Base-by-base conservation (phyloP, 1,140 invertebrate genomes). In the Eufriesea mexicana region DNA sequence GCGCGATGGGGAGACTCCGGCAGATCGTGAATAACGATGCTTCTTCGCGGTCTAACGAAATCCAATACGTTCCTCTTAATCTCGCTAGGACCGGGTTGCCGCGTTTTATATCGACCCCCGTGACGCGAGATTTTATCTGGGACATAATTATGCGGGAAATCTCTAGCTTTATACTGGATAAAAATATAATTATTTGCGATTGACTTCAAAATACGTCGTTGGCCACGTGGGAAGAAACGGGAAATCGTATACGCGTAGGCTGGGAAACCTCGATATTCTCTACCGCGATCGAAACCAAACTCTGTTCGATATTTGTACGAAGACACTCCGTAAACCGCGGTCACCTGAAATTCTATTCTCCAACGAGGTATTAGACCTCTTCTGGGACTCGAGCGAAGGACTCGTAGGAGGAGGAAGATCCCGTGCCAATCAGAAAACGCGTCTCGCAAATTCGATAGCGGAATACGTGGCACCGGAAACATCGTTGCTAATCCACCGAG, bases 21-120 rank as follows among this genome's bases (percentile, higher is more conserved):
- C 79, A 67, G 20, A 83, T 78, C 70, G 51, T 28, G 86, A 86
- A 88, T 88, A 64, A 80, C 83, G 81, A 68, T 57, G 25, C 71
- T n/a, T 78, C 55, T 42, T 61, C 51, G 49, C 51, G 18, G 51
- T 16, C 49, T 18, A 18, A 20, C 20, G 10, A 47, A 20, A 78
- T 78, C 45, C n/a, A 28, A 16, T n/a, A 4, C n/a, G 2, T 6
- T 47, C 14, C 10, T 25, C 18, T 51, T 14, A 5, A 16, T 14
- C 12, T 14, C 49, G 49, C 49, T 49, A n/a, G n/a, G n/a, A n/a
- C n/a, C n/a, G n/a, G n/a, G n/a, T n/a, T n/a, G n/a, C n/a, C n/a
- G n/a, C n/a, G n/a, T n/a, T n/a, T n/a, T n/a, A n/a, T n/a, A n/a
- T n/a, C n/a, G n/a, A n/a, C n/a, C n/a, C n/a, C 1, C 4, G 35